phyloP scores from a whole-genome alignment of 2,888 invertebrate species.

The Cheilosia soror region DNA sequence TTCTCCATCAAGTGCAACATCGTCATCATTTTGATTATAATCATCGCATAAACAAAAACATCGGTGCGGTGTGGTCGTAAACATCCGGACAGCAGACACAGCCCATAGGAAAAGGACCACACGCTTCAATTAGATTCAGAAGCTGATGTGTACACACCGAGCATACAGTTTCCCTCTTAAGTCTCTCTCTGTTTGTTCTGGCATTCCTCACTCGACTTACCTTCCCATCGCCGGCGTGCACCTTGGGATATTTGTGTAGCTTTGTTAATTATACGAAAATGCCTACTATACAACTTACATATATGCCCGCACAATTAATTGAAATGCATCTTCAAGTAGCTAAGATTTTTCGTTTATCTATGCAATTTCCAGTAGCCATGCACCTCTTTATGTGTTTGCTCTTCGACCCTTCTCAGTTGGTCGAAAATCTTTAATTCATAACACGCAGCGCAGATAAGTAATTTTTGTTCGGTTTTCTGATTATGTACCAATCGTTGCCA shows the following conservation, averaged over 20 bases:
- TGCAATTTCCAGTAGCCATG: constrained; percentile 62
- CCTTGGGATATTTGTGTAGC: constrained; percentile 21
- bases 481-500: constrained; percentile 23
- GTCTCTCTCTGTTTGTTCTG: constrained; percentile 62
- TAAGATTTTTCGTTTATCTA: constrained; percentile 39
- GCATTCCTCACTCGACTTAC: constrained; percentile 59
- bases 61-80: constrained; percentile 71
- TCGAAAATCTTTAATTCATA: constrained; percentile 60
- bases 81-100: constrained; percentile 63
- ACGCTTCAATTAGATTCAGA: constrained; percentile 72
- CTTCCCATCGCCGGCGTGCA: constrained; percentile 1
- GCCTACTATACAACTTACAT: constrained; percentile 31
- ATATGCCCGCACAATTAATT: constrained; percentile 69
- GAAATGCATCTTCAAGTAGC: constrained; percentile 71
- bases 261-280: constrained; percentile 70
- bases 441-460: constrained; percentile 37
- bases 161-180: constrained; percentile 62
- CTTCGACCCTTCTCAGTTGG: constrained; percentile 21
- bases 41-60: constrained; percentile 59
- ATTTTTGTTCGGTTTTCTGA: constrained; percentile 23
- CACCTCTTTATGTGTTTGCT: constrained; percentile 24
- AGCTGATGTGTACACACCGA: constrained; percentile 51
- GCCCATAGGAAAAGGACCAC: constrained; percentile 59
- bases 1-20: constrained; percentile 52
- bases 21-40: constrained; percentile 56